Base-by-base conservation (phyloP, 2,113 vertebrate species). In the Arothron firmamentum region DNA sequence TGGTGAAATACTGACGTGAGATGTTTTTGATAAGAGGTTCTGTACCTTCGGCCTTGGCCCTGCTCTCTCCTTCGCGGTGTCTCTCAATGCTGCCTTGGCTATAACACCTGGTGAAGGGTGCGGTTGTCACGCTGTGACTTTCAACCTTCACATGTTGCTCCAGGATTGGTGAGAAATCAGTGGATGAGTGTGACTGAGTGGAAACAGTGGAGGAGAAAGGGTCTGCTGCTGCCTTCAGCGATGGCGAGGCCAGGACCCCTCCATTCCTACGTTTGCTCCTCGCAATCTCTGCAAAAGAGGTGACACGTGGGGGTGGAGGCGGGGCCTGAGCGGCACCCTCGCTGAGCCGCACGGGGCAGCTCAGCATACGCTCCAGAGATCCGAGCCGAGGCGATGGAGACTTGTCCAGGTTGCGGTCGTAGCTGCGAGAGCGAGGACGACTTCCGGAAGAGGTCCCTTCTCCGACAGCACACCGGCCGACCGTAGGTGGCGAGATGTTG, bases 261-360 rank as follows among this genome's bases (percentile, higher is more conserved):
- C 75, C 85, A 0, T 89, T 89, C 73, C 91, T 93, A 3, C 91
- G 93, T 59, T 96, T 88, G 64, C 93, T 94, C 52, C 94, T 93
- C 16, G 97, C 96, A 0, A 99, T 92, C 67, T 98, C 96, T 0
- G 95, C 94, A 0, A 99, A 99, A 6, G 97, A 99, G 0, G 97
- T 98, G 59, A 98, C 97, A 3, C 95, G 87, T 1, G 88, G 92
- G 4, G 88, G 81, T 18, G 91, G 73, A 0, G 88, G 80, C 9
- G 87, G 77, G 17, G 84, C 65, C 1, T 78, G 81, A 28, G 68
- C 54, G 6, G 80, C 66, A 28, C 92, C 88, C 49, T 98, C 94
- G 38, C 95, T 97, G 57, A 99, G 88, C 54, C 94, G 92, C 12
- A 97, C 91, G 0, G 95, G 97, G 73, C 97, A 99, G 85, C 97